Conservation (phyloP, 2,113 vertebrate genomes). For the Sinocyclocheilus maitianheensis region DNA sequence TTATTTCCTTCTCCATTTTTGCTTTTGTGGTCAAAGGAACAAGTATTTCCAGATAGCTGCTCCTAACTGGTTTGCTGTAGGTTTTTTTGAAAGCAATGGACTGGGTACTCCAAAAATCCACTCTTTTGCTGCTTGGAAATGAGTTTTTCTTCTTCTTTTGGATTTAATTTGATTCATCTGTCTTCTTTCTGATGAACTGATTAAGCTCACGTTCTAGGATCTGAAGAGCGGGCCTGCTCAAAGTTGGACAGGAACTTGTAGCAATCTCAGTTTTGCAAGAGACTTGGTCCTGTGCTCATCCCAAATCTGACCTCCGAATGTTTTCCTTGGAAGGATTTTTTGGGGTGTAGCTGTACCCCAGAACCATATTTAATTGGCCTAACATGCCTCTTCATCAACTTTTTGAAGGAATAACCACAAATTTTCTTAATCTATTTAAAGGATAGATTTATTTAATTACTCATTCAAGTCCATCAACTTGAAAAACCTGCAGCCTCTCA, state of each 20-base stretch:
- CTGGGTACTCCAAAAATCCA: background rate
- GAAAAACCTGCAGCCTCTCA: background rate
- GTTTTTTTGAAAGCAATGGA: constrained; percentile 29
- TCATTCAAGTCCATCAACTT: background rate
- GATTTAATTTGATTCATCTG: constrained; percentile 31
- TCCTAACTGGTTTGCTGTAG: constrained; percentile 32
- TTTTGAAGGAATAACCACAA: background rate
- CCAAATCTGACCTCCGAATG: background rate
- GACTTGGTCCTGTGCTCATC: background rate
- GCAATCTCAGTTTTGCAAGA: constrained; percentile 1
- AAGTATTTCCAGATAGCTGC: constrained; percentile 39
- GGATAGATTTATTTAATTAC: background rate
- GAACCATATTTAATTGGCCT: background rate
- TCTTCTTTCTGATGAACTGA: constrained; percentile 2
- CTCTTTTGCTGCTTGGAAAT: background rate
- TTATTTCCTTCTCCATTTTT: constrained; percentile 52
- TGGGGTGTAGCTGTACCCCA: background rate
- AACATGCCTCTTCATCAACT: background rate
- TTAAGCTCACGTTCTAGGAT: constrained; percentile 4
- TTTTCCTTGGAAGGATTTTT: constrained; percentile 13
- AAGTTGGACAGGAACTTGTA: constrained; percentile 13
- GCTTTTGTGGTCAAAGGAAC: constrained; percentile 32
- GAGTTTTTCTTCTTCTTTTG: constrained; percentile 7
- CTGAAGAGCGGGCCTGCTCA: constrained; percentile 34
- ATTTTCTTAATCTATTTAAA: background rate